Base-by-base conservation (phyloP, 2,888 invertebrate genomes). In the Microplitis manilae region DNA sequence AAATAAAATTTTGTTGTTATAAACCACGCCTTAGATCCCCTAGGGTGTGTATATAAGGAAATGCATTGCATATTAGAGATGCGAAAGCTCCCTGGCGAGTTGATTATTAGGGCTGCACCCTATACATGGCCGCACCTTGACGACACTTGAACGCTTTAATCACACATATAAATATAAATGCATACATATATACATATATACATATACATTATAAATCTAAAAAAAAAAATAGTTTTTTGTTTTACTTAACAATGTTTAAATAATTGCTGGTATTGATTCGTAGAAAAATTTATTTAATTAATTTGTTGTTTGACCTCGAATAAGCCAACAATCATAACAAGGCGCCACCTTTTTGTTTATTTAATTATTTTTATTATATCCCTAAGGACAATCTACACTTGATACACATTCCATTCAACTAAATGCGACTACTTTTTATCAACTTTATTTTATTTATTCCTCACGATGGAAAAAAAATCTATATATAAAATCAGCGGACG, bases 81-180 rank as follows among this genome's bases (percentile, higher is more conserved):
- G 62, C 71, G 62, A 72, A 72, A 72, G 71, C 71, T 62, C 73
- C 67, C 75, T 60, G 71, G 73, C 62, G 82, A 79, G 81, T 84
- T 84, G 82, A 50, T 50, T 50, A 85, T 83, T 84, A 84, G 85
- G 86, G 85, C 84, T 84, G 80, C 82, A 85, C 87, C 87, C 85
- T 84, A 50, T 50, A 50, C 50, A 50, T 68, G 77, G 85, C 85
- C 87, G 86, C 87, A 83, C 87, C 87, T 86, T 85, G 75, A 80
- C 69, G 60, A 62, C 40, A 50, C 50, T 13, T 8, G 50, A 5
- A 30, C 5, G 13, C 50, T 50, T 50, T 50, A 50, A 50, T 50
- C 50, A 50, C 13, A 50, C 50, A 50, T 50, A 50, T 50, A 9
- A 50, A 50, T 50, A 50, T 50, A 50, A 13, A 50, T 50, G 13